Percentiles rank a stretch among this genome's conserved stretches.
Evolutionary conservation across 2,797 vertebrate genomes (phyloP).

Genomic region (Sardinella longiceps): DNA sequence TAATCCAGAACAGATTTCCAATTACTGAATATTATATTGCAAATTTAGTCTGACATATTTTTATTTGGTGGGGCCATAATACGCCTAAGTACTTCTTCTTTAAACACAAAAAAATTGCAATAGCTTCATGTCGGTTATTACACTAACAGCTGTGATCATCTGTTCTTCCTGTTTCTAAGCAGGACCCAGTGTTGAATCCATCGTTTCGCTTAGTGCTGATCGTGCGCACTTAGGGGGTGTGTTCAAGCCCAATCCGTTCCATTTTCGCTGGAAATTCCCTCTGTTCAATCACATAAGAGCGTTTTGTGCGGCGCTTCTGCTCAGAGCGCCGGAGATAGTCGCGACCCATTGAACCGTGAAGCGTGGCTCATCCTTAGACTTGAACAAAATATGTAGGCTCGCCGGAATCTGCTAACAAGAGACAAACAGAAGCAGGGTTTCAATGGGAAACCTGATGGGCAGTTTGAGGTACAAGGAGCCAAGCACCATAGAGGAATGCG

Average conservation of each 20-base stretch:
- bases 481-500: conserved; percentile 93
- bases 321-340: neutral
- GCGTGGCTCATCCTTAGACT: neutral
- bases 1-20: no score
- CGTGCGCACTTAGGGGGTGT: conserved; percentile 46
- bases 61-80: no score
- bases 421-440: conserved; percentile 52
- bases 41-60: no score
- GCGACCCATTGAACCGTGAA: conserved; percentile 12
- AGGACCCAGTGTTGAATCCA: conserved; percentile 26
- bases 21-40: no score
- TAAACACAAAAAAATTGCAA: neutral
- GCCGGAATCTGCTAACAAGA: conserved; percentile 35
- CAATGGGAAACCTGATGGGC: conserved; percentile 92
- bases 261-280: conserved; percentile 65
- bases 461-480: conserved; percentile 91
- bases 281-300: conserved; percentile 64
- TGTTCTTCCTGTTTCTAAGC: conserved; percentile 15
- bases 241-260: conserved; percentile 38
- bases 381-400: conserved; percentile 58
- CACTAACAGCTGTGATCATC: neutral
- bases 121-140: neutral
- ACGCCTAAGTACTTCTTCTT: no score
- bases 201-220: conserved; percentile 42
- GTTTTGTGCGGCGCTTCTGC: conserved; percentile 6